Evolutionary conservation across 2,888 invertebrate species (phyloP).

Genomic region (Coremacera marginata): DNA sequence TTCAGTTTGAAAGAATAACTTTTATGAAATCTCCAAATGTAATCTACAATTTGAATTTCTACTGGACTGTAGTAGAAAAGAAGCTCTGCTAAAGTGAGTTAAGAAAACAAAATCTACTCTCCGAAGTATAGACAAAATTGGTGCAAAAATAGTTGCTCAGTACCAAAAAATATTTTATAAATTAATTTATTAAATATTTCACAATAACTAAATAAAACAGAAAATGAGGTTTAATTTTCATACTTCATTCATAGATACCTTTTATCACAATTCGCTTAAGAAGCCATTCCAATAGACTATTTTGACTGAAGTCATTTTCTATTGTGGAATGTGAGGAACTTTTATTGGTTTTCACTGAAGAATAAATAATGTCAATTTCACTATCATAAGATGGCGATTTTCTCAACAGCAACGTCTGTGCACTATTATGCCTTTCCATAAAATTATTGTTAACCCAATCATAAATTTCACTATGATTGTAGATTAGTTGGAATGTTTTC

Average conservation of each 20-base stretch:
- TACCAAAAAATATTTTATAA: no score
- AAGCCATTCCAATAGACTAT: conserved; percentile 69
- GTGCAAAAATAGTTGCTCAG: no score
- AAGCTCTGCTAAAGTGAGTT: no score
- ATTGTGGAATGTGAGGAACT: conserved; percentile 19
- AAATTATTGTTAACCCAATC: conserved; percentile 73
- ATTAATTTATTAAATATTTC: no score
- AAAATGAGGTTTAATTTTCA: no score
- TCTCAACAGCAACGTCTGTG: conserved; percentile 55
- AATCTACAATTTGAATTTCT: no score
- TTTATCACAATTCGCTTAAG: conserved; percentile 74
- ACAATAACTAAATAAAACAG: no score
- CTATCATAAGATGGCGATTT: conserved; percentile 58
- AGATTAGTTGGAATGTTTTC: conserved; percentile 78
- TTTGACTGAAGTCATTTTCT: conserved; percentile 47
- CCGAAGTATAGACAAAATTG: no score
- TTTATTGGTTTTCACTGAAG: conserved; percentile 16
- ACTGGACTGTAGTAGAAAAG: no score
- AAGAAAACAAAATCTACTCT: no score
- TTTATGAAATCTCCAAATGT: no score
- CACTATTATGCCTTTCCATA: conserved; percentile 66
- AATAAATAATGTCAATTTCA: conserved; percentile 43
- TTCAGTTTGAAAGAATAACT: no score
- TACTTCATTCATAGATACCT: conserved; percentile 52
- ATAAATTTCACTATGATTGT: conserved; percentile 75